Base-by-base conservation (phyloP, 92 coral and sea anemone species). In the Plumapathes pennacea region DNA sequence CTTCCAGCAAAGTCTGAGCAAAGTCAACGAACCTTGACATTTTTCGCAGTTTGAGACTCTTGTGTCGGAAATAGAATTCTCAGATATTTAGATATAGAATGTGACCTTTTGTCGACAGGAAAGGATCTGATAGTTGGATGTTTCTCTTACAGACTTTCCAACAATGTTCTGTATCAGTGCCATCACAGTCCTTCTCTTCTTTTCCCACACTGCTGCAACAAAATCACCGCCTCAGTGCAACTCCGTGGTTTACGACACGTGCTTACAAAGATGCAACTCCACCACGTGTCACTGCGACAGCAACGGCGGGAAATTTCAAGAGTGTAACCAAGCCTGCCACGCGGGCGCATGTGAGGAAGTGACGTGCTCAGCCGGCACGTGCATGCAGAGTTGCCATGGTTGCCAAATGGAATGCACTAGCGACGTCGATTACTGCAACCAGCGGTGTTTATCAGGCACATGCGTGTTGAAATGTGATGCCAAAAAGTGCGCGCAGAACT, bases 321-420 rank as follows among this genome's bases (percentile, higher is more conserved):
- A 65, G 5, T 88, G 96, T 45, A 67, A 68, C 20, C 96, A 88
- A 46, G 41, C 43, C 62, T 84, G 90, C 32, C 64, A 51, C 13
- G 31, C 46, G 29, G 31, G 29, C 30, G 43, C 78, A 8, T 88
- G 96, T 46, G 59, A 50, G 42, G 72, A 25, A 25, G 67, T 88
- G 5, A 55, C 58, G 13, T 88, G 96, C 21, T 62, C 83, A 54
- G 52, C 86, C 38, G 86, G 72, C 62, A 72, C 67, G 26, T 88
- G 96, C 27, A 38, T 66, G 57, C 96, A 88, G 40, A 73, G 70
- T 66, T 88, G 96, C 31, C 83, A 67, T 44, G 82, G 75, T 46
- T 91, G 96, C 71, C 49, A 50, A 5, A 91, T 91, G 97, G 82
- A 80, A 27, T 91, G 97, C 55, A 74, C 89, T 18, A 38, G 78